These are phyloP conservation scores for Geodia barretti DNA, from an alignment of 37 sponge, comb jelly and placozoan genomes.

Conservation along the genomic window DNA sequence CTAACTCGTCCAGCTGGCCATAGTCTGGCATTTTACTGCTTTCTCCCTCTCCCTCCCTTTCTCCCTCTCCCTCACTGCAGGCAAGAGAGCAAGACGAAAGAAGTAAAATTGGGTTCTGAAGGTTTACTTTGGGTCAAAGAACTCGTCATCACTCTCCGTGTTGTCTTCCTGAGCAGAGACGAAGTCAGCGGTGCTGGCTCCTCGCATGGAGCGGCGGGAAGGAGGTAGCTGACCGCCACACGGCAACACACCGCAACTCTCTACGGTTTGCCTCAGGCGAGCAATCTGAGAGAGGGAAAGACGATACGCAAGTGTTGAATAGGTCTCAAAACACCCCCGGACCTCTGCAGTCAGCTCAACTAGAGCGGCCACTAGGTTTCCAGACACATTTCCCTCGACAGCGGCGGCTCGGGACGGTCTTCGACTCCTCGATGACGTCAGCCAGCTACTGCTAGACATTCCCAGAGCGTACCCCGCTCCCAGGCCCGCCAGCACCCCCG, in stretches of 20 bases:
- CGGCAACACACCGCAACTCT: neutral
- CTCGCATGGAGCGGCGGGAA: neutral
- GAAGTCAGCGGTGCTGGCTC: slow-evolving; percentile 23
- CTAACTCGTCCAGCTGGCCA: slow-evolving; percentile 25
- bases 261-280: slow-evolving; percentile 18
- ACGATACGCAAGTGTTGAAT: no score
- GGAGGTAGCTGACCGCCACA: neutral
- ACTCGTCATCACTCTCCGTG: slow-evolving; percentile 43
- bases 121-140: slow-evolving; percentile 7
- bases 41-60: neutral
- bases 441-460: slow-evolving; percentile 27
- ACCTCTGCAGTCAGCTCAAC: slow-evolving; percentile 44
- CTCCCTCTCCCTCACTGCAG: slow-evolving; percentile 2
- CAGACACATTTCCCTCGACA: neutral
- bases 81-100: neutral
- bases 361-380: slow-evolving; percentile 13
- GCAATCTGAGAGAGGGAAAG: neutral
- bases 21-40: neutral
- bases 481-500: slow-evolving; percentile 38
- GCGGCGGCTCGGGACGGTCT: neutral
- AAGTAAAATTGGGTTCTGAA: no score
- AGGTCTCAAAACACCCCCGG: no score
- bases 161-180: slow-evolving; percentile 39
- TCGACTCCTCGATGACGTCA: neutral
- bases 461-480: slow-evolving; percentile 50